A percentile compares a stretch with the other conserved stretches of the same genome.
These are phyloP conservation scores for Meloidogyne chitwoodi DNA, from an alignment of 1,140 invertebrate genomes.

Conservation along the genomic window DNA sequence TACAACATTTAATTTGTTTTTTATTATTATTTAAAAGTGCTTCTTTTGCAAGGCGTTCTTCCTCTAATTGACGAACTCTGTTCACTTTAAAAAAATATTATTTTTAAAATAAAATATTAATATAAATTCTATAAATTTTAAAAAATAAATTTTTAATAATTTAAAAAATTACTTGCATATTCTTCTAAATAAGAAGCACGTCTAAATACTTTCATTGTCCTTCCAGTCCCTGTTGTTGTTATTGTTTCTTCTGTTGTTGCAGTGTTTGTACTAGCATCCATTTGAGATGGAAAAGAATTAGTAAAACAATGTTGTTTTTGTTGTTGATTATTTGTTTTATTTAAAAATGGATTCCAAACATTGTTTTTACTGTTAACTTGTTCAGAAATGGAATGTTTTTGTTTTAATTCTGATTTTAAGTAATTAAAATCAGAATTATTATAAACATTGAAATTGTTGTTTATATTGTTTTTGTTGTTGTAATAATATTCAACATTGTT, in stretches of 20 bases:
- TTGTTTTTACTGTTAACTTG: background rate
- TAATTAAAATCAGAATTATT: background rate
- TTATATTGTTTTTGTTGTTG: background rate
- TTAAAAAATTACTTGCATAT: background rate
- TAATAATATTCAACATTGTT: background rate
- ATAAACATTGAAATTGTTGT: background rate
- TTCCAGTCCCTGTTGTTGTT: background rate
- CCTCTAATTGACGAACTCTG: background rate
- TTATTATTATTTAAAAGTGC: background rate
- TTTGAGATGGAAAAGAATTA: slow-evolving; percentile 6
- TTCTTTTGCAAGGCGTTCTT: background rate
- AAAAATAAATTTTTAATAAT: too few relatives aligned
- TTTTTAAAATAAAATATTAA: too few relatives aligned
- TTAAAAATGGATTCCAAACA: background rate
- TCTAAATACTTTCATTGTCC: slow-evolving; percentile 11
- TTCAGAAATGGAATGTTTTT: background rate
- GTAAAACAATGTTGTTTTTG: background rate
- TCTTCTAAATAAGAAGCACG: slow-evolving; percentile 13
- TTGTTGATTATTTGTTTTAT: background rate
- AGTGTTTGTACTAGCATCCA: slow-evolving; percentile 20
- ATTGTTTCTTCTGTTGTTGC: slow-evolving; percentile 13
- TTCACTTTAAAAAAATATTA: background rate
- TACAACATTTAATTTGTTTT: background rate
- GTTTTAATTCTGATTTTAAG: background rate
- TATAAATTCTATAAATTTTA: too few relatives aligned